Evolutionary conservation across 2,113 vertebrate species (phyloP), one percentile per base, ranked within the genome.

Genomic region (Stictonetta naevosa): DNA sequence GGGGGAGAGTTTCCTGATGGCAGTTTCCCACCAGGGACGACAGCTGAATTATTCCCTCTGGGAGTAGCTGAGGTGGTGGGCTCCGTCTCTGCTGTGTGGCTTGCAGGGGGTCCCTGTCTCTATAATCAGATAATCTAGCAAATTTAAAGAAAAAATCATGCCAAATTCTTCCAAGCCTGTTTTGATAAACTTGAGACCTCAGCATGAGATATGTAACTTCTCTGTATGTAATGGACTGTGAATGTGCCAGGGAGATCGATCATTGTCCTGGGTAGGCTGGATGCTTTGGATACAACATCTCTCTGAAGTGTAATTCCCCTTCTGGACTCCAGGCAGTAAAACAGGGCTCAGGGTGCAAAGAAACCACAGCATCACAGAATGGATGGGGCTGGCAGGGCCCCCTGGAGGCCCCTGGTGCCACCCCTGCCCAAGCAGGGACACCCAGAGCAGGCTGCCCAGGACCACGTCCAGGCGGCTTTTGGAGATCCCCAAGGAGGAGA

Each of bases 201-300:
- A 48, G 21, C 62, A 53, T 4, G 50, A 63, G 52, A 40, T 46
- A 46, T 1, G 0, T 62, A 40, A 48, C 25, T 56, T 52, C 0
- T 56, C 58, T 0, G 0, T 12, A 6, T 5, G 1, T 40, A 46
- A 13, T 4, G 33, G 62, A 22, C 25, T 53, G 15, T 52, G 29
- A 58, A 25, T 2, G 2, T 31, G 7, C 29, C 75, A n/a, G 26
- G 28, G 59, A 53, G 29, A 33, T 34, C 23, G 36, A 8, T 11
- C 13, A 4, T 10, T 10, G n/a, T 53, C 36, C 55, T 38, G 48
- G 26, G n/a, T 69, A 64, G 55, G 42, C 26, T 64, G 60, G 69
- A 73, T 10, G 22, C 26, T 60, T 74, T 55, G 44, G n/a, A 16
- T 59, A 42, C 40, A 59, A 34, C 31, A 7, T 31, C 11, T 36